phyloP scores from a whole-genome alignment of 2,113 vertebrate species.

The Haliaeetus leucogaster region DNA sequence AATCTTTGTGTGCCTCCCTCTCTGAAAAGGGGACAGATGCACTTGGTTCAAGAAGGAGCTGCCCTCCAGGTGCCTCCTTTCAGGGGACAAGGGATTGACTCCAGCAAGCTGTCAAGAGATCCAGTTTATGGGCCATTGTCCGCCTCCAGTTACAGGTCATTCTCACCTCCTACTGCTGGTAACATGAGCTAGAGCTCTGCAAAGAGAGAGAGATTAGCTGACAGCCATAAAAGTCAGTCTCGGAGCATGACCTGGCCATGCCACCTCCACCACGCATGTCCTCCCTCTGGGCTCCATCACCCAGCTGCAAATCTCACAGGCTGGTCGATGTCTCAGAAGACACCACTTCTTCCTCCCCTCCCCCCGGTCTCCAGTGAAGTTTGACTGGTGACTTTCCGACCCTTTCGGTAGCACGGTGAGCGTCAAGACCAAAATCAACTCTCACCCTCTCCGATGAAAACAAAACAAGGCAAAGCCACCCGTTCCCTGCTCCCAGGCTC shows the following conservation, averaged over 20 bases:
- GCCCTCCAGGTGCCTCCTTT: background rate
- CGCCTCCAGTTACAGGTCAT: constrained; percentile 64
- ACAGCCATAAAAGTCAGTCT: constrained; percentile 60
- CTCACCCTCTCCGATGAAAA: background rate
- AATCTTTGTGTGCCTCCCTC: background rate
- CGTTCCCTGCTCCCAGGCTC: background rate
- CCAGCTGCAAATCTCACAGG: background rate
- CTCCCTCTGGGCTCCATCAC: background rate
- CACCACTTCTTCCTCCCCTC: background rate
- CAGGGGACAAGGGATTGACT: background rate
- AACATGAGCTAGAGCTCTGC: constrained; percentile 56
- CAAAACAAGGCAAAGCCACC: background rate
- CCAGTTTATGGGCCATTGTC: background rate
- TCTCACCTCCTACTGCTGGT: constrained; percentile 66
- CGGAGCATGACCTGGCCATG: constrained; percentile 34
- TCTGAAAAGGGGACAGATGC: background rate
- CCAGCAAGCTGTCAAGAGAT: background rate
- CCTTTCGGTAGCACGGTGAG: background rate
- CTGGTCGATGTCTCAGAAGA: background rate
- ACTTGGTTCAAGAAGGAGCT: background rate
- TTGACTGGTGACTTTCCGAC: constrained; percentile 50
- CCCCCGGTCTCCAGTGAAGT: background rate
- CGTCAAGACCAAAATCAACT: background rate
- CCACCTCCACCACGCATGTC: background rate
- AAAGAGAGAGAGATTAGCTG: constrained; percentile 39